Evolutionary conservation across 2,888 invertebrate genomes (phyloP), one percentile per base, ranked within the genome.

Genomic region (Molorchus minor): DNA sequence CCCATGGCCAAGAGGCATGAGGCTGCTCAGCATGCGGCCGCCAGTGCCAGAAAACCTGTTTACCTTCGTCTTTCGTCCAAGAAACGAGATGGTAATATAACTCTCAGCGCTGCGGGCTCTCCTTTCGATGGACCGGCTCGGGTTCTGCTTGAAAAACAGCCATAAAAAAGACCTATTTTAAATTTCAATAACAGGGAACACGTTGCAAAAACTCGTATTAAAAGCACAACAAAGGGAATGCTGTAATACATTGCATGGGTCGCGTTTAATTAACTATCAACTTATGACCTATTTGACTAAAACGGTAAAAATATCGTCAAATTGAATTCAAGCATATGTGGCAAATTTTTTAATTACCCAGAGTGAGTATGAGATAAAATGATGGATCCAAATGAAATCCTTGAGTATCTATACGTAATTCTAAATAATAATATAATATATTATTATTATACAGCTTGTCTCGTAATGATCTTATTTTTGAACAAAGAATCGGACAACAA

Each of bases 41-140:
- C 41, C 52, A 52, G 52, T 52, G 41, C 40, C 52, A 52, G 29
- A 52, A 76, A 79, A 79, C 79, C 78, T 68, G 79, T 79, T 79
- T 78, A 74, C 78, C 78, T 79, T 79, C 77, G 73, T 64, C 69
- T 60, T 52, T 52, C 21, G 45, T 35, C 17, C 43, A 52, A 56
- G 46, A 56, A 56, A 56, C 45, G 47, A 51, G 52, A 58, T 51
- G 57, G 57, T 57, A 57, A 57, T 52, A 51, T 45, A 33, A 57
- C 51, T 57, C 49, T 51, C 52, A 57, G 19, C 55, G 57, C 43
- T 51, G 51, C 43, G 49, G 57, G 49, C 41, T 51, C 45, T 43
- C 43, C 15, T 57, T 57, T 51, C 45, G 52, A 33, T 30, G 49
- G 52, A 51, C 51, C 52, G 49, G 44, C 57, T 49, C 36, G 21